Evolutionary conservation across 2,797 vertebrate species (phyloP).

Genomic region (Heliangelus exortis): DNA sequence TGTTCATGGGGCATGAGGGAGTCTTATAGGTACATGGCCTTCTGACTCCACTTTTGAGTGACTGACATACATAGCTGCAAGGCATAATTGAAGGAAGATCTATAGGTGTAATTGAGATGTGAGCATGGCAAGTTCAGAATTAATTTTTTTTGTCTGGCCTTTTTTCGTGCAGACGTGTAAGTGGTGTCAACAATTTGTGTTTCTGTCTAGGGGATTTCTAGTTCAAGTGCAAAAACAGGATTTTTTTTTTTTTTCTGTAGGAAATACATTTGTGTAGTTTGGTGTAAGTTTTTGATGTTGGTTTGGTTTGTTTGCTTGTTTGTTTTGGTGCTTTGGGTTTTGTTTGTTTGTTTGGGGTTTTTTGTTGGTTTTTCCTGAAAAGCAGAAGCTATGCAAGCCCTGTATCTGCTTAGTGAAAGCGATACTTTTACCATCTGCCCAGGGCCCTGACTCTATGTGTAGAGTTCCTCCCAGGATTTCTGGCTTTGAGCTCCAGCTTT

Average conservation of each 20-base stretch:
- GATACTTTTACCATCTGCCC: not conserved
- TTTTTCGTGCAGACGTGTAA: not conserved
- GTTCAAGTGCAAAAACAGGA: not conserved
- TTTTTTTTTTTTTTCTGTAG: not conserved
- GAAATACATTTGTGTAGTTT: not conserved
- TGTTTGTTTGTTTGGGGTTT: too few species aligned
- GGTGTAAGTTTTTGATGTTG: too few species aligned
- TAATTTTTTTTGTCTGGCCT: not conserved
- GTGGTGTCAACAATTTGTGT: not conserved
- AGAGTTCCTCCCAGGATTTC: not conserved
- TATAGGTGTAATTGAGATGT: not conserved
- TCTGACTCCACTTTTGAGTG: not conserved
- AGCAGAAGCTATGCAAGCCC: not conserved
- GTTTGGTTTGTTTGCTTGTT: too few species aligned
- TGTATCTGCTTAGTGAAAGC: not conserved
- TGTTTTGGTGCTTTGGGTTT: too few species aligned
- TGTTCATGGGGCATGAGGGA: accelerated
- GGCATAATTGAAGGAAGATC: not conserved
- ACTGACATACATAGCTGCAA: not conserved
- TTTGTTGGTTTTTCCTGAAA: not conserved
- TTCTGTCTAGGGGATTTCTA: not conserved
- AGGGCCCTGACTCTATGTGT: not conserved
- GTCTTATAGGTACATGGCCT: not conserved
- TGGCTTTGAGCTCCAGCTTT: not conserved
- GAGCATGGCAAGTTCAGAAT: not conserved